Percentiles rank a stretch among this genome's conserved stretches.
phyloP scores from a whole-genome alignment of 2,113 vertebrate species.

The Oxygymnocypris stewartii region DNA sequence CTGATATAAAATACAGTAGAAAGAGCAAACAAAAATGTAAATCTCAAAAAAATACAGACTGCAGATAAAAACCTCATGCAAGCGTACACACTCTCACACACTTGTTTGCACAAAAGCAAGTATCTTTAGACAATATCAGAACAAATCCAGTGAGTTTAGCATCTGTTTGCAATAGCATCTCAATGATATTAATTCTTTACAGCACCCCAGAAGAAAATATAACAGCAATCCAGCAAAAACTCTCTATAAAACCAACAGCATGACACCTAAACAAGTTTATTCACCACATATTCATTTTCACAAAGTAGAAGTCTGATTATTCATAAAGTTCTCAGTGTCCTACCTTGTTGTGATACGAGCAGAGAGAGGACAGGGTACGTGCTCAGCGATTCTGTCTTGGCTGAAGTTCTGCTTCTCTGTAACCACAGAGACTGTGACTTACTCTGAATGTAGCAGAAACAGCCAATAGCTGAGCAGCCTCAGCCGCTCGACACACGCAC shows the following conservation, averaged over 20 bases:
- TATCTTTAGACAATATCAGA: not conserved
- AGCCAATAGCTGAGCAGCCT: conserved; percentile 70
- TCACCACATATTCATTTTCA: not conserved
- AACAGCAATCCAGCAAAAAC: not conserved
- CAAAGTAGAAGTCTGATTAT: conserved; percentile 7
- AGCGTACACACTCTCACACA: not conserved
- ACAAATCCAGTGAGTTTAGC: not conserved
- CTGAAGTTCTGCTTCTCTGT: conserved; percentile 69
- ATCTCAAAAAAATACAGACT: not conserved
- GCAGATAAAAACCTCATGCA: not conserved
- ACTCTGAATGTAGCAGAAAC: conserved; percentile 62
- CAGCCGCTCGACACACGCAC: conserved; percentile 22
- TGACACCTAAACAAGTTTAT: conserved; percentile 1
- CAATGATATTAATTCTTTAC: not conserved
- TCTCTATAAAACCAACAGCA: not conserved
- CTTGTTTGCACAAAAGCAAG: not conserved
- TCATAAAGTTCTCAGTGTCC: conserved; percentile 55
- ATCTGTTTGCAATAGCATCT: not conserved
- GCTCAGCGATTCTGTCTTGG: conserved; percentile 38
- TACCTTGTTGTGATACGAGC: conserved; percentile 66
- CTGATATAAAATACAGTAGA: not conserved
- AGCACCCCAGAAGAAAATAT: not conserved
- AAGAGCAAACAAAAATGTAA: not conserved
- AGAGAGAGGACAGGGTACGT: conserved; percentile 43
- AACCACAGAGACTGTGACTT: conserved; percentile 64